Conservation (phyloP, 1,140 invertebrate species). For the Drosophila parvula region DNA sequence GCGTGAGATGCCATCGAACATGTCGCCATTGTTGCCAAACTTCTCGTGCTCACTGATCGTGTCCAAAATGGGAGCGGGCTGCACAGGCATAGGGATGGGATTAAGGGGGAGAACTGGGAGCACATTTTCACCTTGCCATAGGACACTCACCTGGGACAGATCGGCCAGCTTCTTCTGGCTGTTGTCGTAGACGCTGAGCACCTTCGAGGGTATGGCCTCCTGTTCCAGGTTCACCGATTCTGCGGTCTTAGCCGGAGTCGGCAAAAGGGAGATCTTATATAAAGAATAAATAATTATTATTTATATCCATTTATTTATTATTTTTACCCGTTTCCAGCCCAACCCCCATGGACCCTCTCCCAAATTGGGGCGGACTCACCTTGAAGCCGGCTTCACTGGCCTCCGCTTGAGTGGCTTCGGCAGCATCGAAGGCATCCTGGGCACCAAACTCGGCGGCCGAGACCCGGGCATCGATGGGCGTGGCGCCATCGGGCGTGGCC, state of each 20-base stretch:
- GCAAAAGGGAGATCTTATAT: conserved; percentile 65
- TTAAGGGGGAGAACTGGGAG: neutral
- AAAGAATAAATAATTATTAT: neutral
- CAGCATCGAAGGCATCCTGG: conserved; percentile 63
- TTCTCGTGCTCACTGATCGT: conserved; percentile 86
- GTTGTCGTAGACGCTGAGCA: conserved; percentile 73
- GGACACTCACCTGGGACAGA: conserved; percentile 65
- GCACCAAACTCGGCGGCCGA: conserved; percentile 68
- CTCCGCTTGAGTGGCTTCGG: conserved; percentile 46
- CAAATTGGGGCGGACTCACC: conserved; percentile 33
- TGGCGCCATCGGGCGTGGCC: conserved; percentile 64
- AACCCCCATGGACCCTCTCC: too few species aligned
- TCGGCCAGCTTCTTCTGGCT: conserved; percentile 73
- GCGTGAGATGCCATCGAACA: conserved; percentile 85
- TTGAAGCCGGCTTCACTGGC: conserved; percentile 71
- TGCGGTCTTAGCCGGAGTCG: conserved; percentile 61
- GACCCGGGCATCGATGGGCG: conserved; percentile 67
- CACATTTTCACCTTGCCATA: too few species aligned
- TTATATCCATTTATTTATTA: too few species aligned
- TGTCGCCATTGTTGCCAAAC: conserved; percentile 86
- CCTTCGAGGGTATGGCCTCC: conserved; percentile 77
- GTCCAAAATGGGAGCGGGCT: conserved; percentile 86
- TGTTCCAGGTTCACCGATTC: conserved; percentile 80
- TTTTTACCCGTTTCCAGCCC: too few species aligned
- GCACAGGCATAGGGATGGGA: neutral